Evolutionary conservation across 2,797 vertebrate species (phyloP), one percentile per base, ranked within the genome.

Genomic region (Notamacropus eugenii): DNA sequence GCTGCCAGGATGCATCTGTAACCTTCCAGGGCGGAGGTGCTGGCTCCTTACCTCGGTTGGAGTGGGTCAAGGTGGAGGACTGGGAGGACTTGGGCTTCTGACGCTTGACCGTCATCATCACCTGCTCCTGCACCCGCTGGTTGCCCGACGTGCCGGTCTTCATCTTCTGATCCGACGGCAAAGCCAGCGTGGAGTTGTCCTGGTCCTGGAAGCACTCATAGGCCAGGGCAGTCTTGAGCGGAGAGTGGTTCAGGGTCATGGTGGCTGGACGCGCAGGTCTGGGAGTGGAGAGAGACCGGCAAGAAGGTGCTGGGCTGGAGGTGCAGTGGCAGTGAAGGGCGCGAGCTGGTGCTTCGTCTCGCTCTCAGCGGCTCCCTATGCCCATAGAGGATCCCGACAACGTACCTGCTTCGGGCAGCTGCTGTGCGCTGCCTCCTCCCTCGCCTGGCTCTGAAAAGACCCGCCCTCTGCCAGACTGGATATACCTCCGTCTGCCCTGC

Each of bases 121-220:
- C 98, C 93, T 99, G 99, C 97, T 99, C 99, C 91, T 99, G 98
- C 94, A 99, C 99, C 1, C 99, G 98, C 97, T 99, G 99, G 57
- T 98, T 97, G 14, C 99, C 98, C 0, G 99, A 99, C 87, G 98
- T 98, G 59, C 99, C 98, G 0, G 98, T 99, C 95, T 98, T 99
- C 98, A 99, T 98, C 96, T 98, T 98, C 90, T 99, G 99, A 95
- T 99, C 99, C 0, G 99, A 99, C 74, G 99, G 99, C 98, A 99
- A 96, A n/a, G 99, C 99, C 98, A 99, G 97, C 0, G 99, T 99
- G 50, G 99, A 99, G 96, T 98, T 98, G 98, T 99, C 99, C 96
- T 99, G 99, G 91, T 98, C 98, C 91, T 98, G 98, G 97, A 99
- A 99, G 59, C 98, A 99, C 57, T 99, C 98, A 10, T 99, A 98